These are phyloP conservation scores for Takifugu rubripes DNA, from an alignment of 2,797 vertebrate genomes.

Conservation along the genomic window DNA sequence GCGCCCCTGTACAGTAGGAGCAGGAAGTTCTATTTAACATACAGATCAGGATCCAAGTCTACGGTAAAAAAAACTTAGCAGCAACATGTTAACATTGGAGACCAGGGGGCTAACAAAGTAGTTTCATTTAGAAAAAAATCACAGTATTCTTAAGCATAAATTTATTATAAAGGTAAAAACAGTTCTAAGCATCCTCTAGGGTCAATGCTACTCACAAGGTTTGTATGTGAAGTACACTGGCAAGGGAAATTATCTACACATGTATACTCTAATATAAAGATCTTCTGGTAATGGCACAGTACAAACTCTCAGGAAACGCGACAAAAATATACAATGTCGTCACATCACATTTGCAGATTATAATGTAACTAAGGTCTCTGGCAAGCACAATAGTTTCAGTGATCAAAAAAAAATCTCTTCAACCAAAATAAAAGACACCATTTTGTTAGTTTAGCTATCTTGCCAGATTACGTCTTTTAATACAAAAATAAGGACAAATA, in stretches of 20 bases:
- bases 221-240: conserved; percentile 76
- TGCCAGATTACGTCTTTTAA: conserved; percentile 85
- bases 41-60: conserved; percentile 85
- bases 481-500: conserved; percentile 99
- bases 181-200: conserved; percentile 80
- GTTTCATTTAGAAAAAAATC: conserved; percentile 90
- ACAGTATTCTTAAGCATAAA: conserved; percentile 88
- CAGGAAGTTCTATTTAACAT: conserved; percentile 86
- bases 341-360: conserved; percentile 83
- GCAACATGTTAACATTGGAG: conserved; percentile 95
- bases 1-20: conserved; percentile 84
- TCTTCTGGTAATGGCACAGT: conserved; percentile 82
- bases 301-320: conserved; percentile 82
- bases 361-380: conserved; percentile 82
- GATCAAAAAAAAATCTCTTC: conserved; percentile 80
- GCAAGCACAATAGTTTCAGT: conserved; percentile 83
- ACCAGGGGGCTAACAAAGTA: conserved; percentile 91
- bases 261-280: conserved; percentile 83
- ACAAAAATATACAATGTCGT: conserved; percentile 85
- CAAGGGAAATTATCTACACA: conserved; percentile 79
- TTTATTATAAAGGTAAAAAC: conserved; percentile 88
- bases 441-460: conserved; percentile 93
- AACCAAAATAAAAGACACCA: conserved; percentile 83
- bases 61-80: conserved; percentile 89
- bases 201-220: conserved; percentile 76